A percentile compares a stretch with the other conserved stretches of the same genome.
phyloP scores from a whole-genome alignment of 1,140 invertebrate species.

The Pentalonia nigronervosa region DNA sequence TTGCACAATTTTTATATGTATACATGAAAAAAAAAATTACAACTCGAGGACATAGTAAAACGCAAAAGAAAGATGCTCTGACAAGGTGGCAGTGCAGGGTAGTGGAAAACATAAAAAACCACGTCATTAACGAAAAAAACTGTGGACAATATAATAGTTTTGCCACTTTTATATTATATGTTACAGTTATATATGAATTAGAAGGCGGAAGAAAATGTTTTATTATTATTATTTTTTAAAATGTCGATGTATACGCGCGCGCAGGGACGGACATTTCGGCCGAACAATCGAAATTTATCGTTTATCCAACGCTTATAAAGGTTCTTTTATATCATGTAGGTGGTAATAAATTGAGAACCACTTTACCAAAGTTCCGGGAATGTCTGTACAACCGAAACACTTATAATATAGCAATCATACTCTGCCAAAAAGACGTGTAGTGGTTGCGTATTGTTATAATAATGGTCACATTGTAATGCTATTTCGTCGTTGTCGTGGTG shows the following conservation, averaged over 20 bases:
- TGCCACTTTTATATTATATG: not conserved
- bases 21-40: not conserved
- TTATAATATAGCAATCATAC: not conserved
- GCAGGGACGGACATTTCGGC: not conserved
- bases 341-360: not conserved
- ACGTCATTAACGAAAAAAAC: not conserved
- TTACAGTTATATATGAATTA: not conserved
- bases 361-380: not conserved
- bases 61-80: not conserved
- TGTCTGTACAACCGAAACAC: not conserved
- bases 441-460: not conserved
- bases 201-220: not conserved
- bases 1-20: not conserved
- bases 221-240: constrained; percentile 18
- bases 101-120: not conserved
- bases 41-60: not conserved
- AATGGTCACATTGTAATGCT: not conserved
- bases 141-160: not conserved
- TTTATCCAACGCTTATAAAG: not conserved
- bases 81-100: not conserved
- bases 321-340: not conserved
- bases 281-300: not conserved
- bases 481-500: not conserved
- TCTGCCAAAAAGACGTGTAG: not conserved
- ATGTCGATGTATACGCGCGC: not conserved